Evolutionary conservation across 2,797 vertebrate genomes (phyloP).

Genomic region (Syngnathus rostellatus): DNA sequence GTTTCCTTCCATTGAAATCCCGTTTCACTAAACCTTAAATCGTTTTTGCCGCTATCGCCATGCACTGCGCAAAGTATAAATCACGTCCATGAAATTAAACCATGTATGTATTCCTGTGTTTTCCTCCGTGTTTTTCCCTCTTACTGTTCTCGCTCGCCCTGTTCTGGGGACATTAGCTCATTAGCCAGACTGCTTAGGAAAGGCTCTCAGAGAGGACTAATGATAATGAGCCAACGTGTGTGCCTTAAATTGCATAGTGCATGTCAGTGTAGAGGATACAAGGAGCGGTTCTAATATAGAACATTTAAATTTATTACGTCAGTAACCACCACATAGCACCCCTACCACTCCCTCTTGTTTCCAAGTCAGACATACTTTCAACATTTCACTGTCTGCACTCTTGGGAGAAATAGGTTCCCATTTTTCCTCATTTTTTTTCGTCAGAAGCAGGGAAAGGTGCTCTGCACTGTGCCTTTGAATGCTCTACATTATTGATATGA

Average conservation of each 20-base stretch:
- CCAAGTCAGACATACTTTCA: not conserved
- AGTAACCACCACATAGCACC: conserved; percentile 11
- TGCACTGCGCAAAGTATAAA: not conserved
- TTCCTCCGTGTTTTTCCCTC: conserved; percentile 28
- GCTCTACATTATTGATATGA: not conserved
- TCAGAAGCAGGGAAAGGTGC: not conserved
- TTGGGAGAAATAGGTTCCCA: not conserved
- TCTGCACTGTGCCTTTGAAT: not conserved
- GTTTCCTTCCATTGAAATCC: not conserved
- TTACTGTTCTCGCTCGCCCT: conserved; percentile 30
- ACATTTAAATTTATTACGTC: conserved; percentile 54
- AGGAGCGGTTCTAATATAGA: conserved; percentile 52
- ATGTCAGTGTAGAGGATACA: conserved; percentile 30
- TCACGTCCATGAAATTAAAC: conserved; percentile 3
- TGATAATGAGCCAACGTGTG: conserved; percentile 59
- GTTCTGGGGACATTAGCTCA: conserved; percentile 57
- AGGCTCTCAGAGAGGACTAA: conserved; percentile 58
- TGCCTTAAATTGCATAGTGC: conserved; percentile 59
- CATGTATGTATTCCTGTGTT: conserved; percentile 11
- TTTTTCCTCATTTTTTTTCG: not conserved
- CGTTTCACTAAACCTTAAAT: not conserved
- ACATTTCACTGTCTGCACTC: not conserved
- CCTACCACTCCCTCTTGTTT: not conserved
- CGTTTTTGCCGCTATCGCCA: not conserved
- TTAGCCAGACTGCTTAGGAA: conserved; percentile 60